Evolutionary conservation across 1,140 invertebrate species (phyloP), one percentile per base, ranked within the genome.

Genomic region (Sycophila sp.): DNA sequence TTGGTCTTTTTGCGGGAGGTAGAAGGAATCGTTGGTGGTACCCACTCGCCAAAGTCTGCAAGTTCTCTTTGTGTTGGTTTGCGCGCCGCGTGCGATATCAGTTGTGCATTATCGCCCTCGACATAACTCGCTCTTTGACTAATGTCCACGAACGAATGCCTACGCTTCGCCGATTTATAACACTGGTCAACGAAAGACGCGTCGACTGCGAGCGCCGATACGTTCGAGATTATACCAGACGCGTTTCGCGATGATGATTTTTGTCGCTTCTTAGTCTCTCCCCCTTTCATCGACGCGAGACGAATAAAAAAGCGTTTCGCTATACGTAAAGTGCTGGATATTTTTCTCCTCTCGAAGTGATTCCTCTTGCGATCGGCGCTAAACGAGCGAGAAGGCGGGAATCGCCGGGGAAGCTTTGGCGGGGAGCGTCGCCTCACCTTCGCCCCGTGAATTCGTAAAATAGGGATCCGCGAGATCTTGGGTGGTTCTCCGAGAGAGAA

Each of bases 191-290:
- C 83, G 80, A 85, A 82, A 85, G 84, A 82, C 83, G 82, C 83
- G 83, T 82, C 84, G 85, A 85, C 84, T 85, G 77, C 79, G 78
- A 77, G 79, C 79, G 83, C 84, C 83, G 81, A 86, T 86, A 85
- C 84, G 85, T 85, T 84, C 84, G 82, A 85, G 84, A 86, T 86
- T 86, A 86, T 84, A 76, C 79, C 82, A 83, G 84, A 86, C n/a
- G 82, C 79, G 76, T 36, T 30, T 53, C 36, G 71, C 36, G 64
- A 63, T 36, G 47, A 17, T 60, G 58, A 40, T 72, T 75, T 71
- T n/a, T 76, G 22, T 28, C 28, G 51, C 51, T 53, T 15, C 32
- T 17, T 36, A 8, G 4, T 34, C 26, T 30, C 49, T 36, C 2
- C 19, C 15, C n/a, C n/a, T n/a, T n/a, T n/a, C n/a, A n/a, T n/a